phyloP scores from a whole-genome alignment of 2,888 invertebrate genomes.

The Bembecia ichneumoniformis region DNA sequence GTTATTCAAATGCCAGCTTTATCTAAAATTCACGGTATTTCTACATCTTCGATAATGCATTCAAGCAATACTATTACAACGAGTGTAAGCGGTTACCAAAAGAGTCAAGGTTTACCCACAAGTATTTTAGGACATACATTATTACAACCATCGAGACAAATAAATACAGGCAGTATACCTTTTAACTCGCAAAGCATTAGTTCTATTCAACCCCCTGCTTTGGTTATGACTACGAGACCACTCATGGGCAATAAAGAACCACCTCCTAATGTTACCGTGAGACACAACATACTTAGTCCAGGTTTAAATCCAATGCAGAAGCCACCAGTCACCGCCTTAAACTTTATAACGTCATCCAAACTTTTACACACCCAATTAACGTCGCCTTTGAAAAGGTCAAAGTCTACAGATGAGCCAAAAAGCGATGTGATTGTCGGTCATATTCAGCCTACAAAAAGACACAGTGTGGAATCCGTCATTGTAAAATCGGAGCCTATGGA shows the following conservation, averaged over 20 bases:
- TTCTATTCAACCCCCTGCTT: slow-evolving; percentile 64
- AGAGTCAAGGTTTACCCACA: slow-evolving; percentile 49
- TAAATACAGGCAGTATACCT: slow-evolving; percentile 41
- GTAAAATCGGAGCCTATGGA: slow-evolving; percentile 68
- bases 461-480: slow-evolving; percentile 67
- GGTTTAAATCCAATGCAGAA: slow-evolving; percentile 51
- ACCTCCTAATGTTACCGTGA: slow-evolving; percentile 57
- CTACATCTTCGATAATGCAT: slow-evolving; percentile 47
- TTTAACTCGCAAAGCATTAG: slow-evolving; percentile 61
- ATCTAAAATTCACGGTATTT: slow-evolving; percentile 54
- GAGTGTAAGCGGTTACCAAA: slow-evolving; percentile 47
- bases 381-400: slow-evolving; percentile 67
- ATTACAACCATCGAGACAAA: slow-evolving; percentile 57
- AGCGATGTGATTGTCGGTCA: slow-evolving; percentile 65
- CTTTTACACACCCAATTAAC: slow-evolving; percentile 75
- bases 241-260: slow-evolving; percentile 53
- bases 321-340: slow-evolving; percentile 50
- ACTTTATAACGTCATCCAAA: slow-evolving; percentile 64
- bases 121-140: slow-evolving; percentile 65
- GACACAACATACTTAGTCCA: slow-evolving; percentile 55
- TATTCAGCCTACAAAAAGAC: slow-evolving; percentile 63
- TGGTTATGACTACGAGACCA: slow-evolving; percentile 64
- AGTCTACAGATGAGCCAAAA: slow-evolving; percentile 70
- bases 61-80: slow-evolving; percentile 50
- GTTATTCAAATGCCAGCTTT: slow-evolving; percentile 66